These are phyloP conservation scores for Microtus californicus DNA, from an alignment of 2,797 vertebrate genomes.

Conservation along the genomic window DNA sequence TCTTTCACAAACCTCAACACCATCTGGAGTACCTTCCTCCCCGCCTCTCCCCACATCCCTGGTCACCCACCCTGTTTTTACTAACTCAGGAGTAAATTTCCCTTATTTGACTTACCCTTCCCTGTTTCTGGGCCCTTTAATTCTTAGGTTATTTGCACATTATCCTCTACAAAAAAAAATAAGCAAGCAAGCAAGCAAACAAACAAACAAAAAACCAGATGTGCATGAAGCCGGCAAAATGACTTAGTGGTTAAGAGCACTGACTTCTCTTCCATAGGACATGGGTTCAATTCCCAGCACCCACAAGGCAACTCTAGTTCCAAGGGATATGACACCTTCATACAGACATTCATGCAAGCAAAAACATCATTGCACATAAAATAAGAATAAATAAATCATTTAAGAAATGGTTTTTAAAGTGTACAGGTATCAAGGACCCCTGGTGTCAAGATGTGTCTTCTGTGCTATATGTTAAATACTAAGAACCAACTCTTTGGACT, in stretches of 20 bases:
- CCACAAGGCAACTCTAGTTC: not conserved
- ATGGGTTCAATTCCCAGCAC: not conserved
- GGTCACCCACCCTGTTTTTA: slow-evolving; percentile 47
- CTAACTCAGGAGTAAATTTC: slow-evolving; percentile 41
- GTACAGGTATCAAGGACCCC: not conserved
- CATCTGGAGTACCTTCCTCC: slow-evolving; percentile 77
- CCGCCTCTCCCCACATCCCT: slow-evolving; percentile 67
- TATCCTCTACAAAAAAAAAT: slow-evolving; percentile 3
- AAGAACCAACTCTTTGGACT: slow-evolving; percentile 17
- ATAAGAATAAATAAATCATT: not conserved
- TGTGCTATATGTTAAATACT: not conserved
- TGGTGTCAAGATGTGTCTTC: not conserved
- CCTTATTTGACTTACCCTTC: slow-evolving; percentile 56
- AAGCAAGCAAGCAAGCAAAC: no score
- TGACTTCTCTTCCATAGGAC: not conserved
- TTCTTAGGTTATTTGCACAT: slow-evolving; percentile 45
- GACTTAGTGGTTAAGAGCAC: not conserved
- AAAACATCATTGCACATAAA: not conserved
- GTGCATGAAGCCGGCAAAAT: not conserved
- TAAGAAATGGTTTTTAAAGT: not conserved
- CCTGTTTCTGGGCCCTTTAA: slow-evolving; percentile 43
- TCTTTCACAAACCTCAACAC: slow-evolving; percentile 70
- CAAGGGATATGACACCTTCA: not conserved
- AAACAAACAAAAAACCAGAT: slow-evolving; percentile 5
- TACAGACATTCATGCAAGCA: not conserved